Percentiles rank a stretch among this genome's conserved stretches.
These are phyloP conservation scores for Idaea aversata DNA, from an alignment of 2,888 invertebrate genomes.

Conservation along the genomic window DNA sequence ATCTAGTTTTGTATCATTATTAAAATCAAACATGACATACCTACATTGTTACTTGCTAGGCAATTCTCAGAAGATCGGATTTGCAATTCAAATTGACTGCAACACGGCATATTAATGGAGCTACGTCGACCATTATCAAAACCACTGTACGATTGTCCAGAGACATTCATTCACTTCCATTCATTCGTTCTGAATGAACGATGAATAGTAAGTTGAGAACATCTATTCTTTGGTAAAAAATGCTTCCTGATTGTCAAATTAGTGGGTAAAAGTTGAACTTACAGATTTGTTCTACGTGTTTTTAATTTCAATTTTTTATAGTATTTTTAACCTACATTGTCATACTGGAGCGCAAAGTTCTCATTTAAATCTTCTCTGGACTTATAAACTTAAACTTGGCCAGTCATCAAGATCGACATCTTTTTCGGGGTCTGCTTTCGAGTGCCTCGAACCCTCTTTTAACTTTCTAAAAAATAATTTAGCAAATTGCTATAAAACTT, in stretches of 20 bases:
- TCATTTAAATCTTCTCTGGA: too few species aligned
- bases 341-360: too few species aligned
- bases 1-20: not conserved
- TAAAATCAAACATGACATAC: not conserved
- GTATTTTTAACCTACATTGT: too few species aligned
- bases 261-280: not conserved
- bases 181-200: not conserved
- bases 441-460: not conserved
- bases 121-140: not conserved
- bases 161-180: not conserved
- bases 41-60: not conserved
- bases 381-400: too few species aligned
- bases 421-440: not conserved
- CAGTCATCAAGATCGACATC: too few species aligned
- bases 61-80: not conserved
- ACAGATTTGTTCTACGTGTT: too few species aligned
- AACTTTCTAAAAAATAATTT: not conserved
- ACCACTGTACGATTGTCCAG: not conserved
- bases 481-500: not conserved
- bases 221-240: not conserved
- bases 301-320: too few species aligned
- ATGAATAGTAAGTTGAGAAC: not conserved
- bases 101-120: not conserved
- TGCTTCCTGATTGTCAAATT: not conserved
- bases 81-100: not conserved